phyloP scores from a whole-genome alignment of 1,140 invertebrate species.

The Heliconius nattereri region DNA sequence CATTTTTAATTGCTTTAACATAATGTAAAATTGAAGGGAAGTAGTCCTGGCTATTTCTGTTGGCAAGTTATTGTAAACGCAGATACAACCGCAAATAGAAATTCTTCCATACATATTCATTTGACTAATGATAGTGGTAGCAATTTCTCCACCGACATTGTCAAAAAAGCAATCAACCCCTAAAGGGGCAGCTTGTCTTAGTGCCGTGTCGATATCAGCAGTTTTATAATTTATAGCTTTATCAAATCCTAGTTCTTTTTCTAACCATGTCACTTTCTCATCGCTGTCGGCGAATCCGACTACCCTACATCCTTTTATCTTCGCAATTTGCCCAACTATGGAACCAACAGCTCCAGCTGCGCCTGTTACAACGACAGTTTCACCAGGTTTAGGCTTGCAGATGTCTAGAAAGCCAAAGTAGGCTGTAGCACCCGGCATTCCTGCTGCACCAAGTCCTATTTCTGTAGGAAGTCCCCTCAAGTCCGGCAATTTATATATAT shows the following conservation, averaged over 20 bases:
- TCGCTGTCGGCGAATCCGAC: slow-evolving; percentile 87
- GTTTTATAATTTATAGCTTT: slow-evolving; percentile 85
- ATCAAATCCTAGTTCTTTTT: slow-evolving; percentile 80
- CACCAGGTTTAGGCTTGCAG: slow-evolving; percentile 85
- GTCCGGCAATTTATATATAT: slow-evolving; percentile 64
- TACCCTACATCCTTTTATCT: slow-evolving; percentile 80
- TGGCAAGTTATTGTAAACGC: slow-evolving; percentile 70
- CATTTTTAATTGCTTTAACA: slow-evolving; percentile 75
- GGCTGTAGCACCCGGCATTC: slow-evolving; percentile 82
- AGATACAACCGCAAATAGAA: slow-evolving; percentile 83
- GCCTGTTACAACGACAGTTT: slow-evolving; percentile 85
- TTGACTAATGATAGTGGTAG: slow-evolving; percentile 81
- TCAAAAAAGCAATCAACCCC: slow-evolving; percentile 83
- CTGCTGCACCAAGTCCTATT: slow-evolving; percentile 53
- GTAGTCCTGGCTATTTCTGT: slow-evolving; percentile 53
- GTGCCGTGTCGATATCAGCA: slow-evolving; percentile 75
- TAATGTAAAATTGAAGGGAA: slow-evolving; percentile 78
- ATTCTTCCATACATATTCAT: slow-evolving; percentile 84
- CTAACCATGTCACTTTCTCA: slow-evolving; percentile 86
- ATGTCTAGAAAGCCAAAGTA: slow-evolving; percentile 88
- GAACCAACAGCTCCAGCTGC: slow-evolving; percentile 87
- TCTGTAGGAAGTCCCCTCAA: slow-evolving; percentile 53
- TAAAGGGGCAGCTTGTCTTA: slow-evolving; percentile 83
- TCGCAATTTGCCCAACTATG: slow-evolving; percentile 83
- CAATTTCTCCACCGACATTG: slow-evolving; percentile 79